Conservation (phyloP, 2,888 invertebrate genomes). For the Tethea ocularis region DNA sequence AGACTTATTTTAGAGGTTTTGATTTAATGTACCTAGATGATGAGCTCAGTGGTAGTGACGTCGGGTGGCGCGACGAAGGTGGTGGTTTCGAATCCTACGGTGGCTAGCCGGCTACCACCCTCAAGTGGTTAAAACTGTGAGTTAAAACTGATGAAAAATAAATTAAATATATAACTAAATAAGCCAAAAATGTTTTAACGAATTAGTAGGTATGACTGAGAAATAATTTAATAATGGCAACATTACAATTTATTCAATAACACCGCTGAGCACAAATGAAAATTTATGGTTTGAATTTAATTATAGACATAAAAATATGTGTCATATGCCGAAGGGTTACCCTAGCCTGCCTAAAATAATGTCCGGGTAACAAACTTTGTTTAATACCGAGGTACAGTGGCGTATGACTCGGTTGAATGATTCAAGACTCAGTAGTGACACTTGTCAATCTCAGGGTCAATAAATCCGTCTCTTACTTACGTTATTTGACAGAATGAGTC, state of each 20-base stretch:
- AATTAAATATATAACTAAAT: neutral
- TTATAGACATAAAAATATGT: constrained; percentile 39
- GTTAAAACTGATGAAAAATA: neutral
- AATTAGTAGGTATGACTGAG: neutral
- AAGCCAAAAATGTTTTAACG: neutral
- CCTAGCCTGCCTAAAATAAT: neutral
- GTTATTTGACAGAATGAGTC: too few relatives aligned
- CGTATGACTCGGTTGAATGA: too few relatives aligned
- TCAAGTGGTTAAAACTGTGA: too few relatives aligned
- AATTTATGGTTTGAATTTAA: constrained; percentile 52
- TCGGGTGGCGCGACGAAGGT: too few relatives aligned
- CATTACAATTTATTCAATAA: constrained; percentile 23
- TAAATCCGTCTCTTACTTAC: too few relatives aligned
- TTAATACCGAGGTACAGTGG: neutral
- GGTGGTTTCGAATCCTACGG: too few relatives aligned
- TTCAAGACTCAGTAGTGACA: too few relatives aligned
- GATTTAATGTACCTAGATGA: neutral
- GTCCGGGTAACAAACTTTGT: neutral
- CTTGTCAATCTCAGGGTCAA: too few relatives aligned
- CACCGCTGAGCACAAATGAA: constrained; percentile 25
- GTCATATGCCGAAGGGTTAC: constrained; percentile 12
- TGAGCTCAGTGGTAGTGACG: too few relatives aligned
- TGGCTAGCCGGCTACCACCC: too few relatives aligned
- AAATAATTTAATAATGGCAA: constrained; percentile 27
- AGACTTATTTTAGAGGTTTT: neutral